Conservation (phyloP, 2,888 invertebrate genomes). For the Eumacrocentrus americanus region DNA sequence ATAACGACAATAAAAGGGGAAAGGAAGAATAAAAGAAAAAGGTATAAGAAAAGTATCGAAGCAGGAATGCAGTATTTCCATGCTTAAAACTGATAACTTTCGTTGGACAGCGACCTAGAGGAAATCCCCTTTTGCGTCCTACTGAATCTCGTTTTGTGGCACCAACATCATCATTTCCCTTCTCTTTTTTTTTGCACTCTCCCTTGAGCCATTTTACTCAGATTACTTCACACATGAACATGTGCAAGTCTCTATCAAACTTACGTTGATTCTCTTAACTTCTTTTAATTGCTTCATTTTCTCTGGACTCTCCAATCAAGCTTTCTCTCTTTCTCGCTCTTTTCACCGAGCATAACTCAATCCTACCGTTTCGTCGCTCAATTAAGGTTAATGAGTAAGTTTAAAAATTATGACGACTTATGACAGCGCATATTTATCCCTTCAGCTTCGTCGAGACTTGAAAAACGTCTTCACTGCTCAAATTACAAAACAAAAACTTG, state of each 20-base stretch:
- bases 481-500: background rate
- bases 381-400: conserved; percentile 19
- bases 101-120: conserved; percentile 57
- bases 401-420: conserved; percentile 8
- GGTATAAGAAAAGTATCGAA: conserved; percentile 40
- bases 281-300: conserved; percentile 16
- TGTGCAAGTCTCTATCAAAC: background rate
- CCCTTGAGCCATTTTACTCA: conserved; percentile 5
- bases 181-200: conserved; percentile 13
- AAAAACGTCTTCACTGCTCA: background rate
- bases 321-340: background rate
- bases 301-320: background rate
- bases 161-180: conserved; percentile 21
- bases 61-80: conserved; percentile 56
- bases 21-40: conserved; percentile 27
- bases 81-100: conserved; percentile 57
- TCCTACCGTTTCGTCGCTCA: conserved; percentile 6
- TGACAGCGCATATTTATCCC: background rate
- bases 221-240: conserved; percentile 4
- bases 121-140: conserved; percentile 48
- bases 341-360: background rate
- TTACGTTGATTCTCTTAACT: conserved; percentile 5
- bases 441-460: background rate
- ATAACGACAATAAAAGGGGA: too few species aligned
- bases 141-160: conserved; percentile 19